Evolutionary conservation across 2,888 invertebrate species (phyloP), one percentile per base, ranked within the genome.

Genomic region (Ochropleura leucogaster): DNA sequence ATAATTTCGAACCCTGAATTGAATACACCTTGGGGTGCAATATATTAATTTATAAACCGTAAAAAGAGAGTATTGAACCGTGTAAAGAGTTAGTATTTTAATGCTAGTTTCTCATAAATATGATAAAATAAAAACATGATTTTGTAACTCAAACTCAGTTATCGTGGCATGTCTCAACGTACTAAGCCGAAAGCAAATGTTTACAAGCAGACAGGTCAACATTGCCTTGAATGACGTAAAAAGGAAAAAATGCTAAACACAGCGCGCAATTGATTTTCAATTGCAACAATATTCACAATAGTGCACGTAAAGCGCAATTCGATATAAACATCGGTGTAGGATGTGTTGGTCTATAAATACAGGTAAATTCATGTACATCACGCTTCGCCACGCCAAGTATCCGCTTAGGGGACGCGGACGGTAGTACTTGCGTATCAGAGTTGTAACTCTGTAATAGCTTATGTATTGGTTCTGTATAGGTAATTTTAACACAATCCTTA

Each of bases 181-280:
- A 65, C 49, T 68, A 69, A 84, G 51, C 49, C 30, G 47, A 59
- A 63, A 47, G 59, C 75, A 84, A 84, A 81, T 81, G 67, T 70
- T 84, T 63, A 67, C 69, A 20, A 5, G 16, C 68, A 46, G 69
- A 51, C 71, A 68, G 62, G 75, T 72, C 68, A 75, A 64, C 82
- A 76, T 12, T 55, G 18, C 69, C 67, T 72, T 68, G 64, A 18
- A 47, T 82, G 77, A 84, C 64, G 85, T 72, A 47, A 51, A 75
- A 84, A 69, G 64, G 72, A 82, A 82, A 79, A 74, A 69, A 63
- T 10, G 16, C 30, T 30, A 66, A 60, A 84, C 81, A 81, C 80
- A 55, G 66, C 76, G 16, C 55, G 59, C 49, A 60, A 60, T 60
- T 64, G 55, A 63, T 60, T 76, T 75, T 62, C 69, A 66, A 75